phyloP scores from a whole-genome alignment of 2,113 vertebrate species.

The Notarius lentiginosus region DNA sequence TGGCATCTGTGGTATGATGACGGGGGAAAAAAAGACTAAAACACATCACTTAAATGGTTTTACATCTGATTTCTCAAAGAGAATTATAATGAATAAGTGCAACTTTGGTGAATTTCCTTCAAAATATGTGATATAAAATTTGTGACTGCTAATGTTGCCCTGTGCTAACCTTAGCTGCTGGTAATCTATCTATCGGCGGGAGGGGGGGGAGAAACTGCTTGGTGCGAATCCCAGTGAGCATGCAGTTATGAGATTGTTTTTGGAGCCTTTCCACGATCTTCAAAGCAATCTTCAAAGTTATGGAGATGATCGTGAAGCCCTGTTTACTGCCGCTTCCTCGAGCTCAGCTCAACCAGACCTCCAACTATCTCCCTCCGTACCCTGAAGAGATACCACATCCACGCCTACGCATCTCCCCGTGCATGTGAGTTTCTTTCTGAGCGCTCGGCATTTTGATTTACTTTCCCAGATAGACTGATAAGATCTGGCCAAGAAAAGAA shows the following conservation, averaged over 20 bases:
- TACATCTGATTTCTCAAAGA: not conserved
- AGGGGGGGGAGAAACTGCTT: not conserved
- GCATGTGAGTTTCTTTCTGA: conserved; percentile 8
- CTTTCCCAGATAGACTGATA: conserved; percentile 14
- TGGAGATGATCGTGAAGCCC: conserved; percentile 42
- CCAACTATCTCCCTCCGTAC: conserved; percentile 31
- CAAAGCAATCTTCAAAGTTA: conserved; percentile 35
- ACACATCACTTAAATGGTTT: not conserved
- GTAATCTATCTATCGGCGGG: conserved; percentile 29
- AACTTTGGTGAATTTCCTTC: not conserved
- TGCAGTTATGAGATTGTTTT: conserved; percentile 13
- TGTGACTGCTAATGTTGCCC: not conserved
- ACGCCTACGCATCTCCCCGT: conserved; percentile 11
- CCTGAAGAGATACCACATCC: conserved; percentile 15
- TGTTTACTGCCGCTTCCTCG: conserved; percentile 24
- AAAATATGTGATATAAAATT: not conserved
- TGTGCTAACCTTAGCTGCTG: conserved; percentile 8
- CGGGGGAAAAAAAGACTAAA: not conserved
- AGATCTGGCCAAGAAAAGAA: conserved; percentile 11
- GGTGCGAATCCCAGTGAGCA: not conserved
- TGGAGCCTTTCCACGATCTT: conserved; percentile 33
- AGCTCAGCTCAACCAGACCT: conserved; percentile 42
- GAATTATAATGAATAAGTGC: not conserved
- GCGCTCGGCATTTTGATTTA: conserved; percentile 17
- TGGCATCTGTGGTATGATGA: too few relatives aligned